These are phyloP conservation scores for Pseudomyrmex pallidus DNA, from an alignment of 1,140 invertebrate species.

Conservation along the genomic window DNA sequence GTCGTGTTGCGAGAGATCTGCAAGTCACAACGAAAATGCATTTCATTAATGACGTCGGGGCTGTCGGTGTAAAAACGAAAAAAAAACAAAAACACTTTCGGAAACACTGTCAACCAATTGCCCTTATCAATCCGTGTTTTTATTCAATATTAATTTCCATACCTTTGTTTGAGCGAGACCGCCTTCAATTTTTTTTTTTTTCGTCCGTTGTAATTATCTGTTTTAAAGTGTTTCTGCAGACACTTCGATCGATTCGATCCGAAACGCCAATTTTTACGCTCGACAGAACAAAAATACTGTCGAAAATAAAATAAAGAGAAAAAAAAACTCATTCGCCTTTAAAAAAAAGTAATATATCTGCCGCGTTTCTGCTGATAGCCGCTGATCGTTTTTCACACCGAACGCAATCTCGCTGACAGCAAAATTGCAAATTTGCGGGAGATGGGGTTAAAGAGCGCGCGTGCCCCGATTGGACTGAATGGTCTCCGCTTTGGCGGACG, in stretches of 20 bases:
- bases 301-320: too few relatives aligned
- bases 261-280: background rate
- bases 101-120: slow-evolving; percentile 63
- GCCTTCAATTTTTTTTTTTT: slow-evolving; percentile 1
- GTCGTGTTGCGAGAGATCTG: slow-evolving; percentile 59
- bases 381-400: background rate
- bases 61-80: slow-evolving; percentile 28
- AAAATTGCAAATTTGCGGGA: slow-evolving; percentile 30
- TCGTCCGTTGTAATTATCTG: background rate
- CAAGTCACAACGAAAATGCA: slow-evolving; percentile 70
- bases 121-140: slow-evolving; percentile 43
- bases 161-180: background rate
- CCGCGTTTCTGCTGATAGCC: background rate
- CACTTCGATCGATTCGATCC: background rate
- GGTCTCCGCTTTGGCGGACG: background rate
- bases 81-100: background rate
- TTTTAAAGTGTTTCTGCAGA: background rate
- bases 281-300: background rate
- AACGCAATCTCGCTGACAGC: slow-evolving; percentile 15
- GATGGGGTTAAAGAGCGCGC: slow-evolving; percentile 54
- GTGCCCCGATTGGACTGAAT: slow-evolving; percentile 48
- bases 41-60: slow-evolving; percentile 63
- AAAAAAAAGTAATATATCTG: background rate
- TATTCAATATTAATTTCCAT: slow-evolving; percentile 40
- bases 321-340: too few relatives aligned